Conservation (phyloP, 2,113 vertebrate genomes). For the Chamaetylas fuelleborni region DNA sequence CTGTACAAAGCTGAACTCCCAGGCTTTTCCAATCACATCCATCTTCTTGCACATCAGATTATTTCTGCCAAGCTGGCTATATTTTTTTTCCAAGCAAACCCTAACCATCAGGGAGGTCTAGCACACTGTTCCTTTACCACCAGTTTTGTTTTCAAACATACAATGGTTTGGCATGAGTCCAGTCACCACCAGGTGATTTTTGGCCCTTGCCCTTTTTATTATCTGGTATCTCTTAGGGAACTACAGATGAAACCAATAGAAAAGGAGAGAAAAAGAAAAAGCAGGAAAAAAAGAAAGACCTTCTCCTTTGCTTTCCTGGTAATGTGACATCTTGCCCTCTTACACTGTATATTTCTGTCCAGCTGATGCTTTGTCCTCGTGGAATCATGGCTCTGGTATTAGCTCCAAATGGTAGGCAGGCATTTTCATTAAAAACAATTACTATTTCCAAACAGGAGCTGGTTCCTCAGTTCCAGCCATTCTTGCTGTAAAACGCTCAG, state of each 20-base stretch:
- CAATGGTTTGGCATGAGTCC: slow-evolving; percentile 68
- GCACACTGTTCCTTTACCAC: slow-evolving; percentile 27
- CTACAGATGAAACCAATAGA: slow-evolving; percentile 54
- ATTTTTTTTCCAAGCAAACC: slow-evolving; percentile 53
- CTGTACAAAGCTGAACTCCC: not conserved
- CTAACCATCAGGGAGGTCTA: slow-evolving; percentile 52
- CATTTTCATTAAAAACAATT: slow-evolving; percentile 60
- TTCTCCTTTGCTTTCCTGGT: slow-evolving; percentile 55
- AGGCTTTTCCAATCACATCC: not conserved
- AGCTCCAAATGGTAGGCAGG: slow-evolving; percentile 66
- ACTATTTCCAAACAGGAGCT: slow-evolving; percentile 66
- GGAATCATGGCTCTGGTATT: slow-evolving; percentile 44
- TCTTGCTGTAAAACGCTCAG: slow-evolving; percentile 67
- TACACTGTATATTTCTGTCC: slow-evolving; percentile 52
- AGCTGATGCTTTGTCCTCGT: slow-evolving; percentile 68
- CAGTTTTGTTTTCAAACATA: slow-evolving; percentile 59
- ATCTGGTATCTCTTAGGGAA: slow-evolving; percentile 58
- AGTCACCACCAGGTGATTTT: slow-evolving; percentile 71
- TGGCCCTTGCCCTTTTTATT: slow-evolving; percentile 67
- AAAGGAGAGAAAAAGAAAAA: slow-evolving; percentile 53
- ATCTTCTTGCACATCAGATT: slow-evolving; percentile 4
- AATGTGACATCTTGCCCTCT: not conserved
- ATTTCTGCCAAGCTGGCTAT: not conserved
- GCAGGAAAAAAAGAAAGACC: slow-evolving; percentile 40
- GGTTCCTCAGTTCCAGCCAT: slow-evolving; percentile 55